A percentile compares a stretch with the other conserved stretches of the same genome.
phyloP scores from a whole-genome alignment of 2,797 vertebrate genomes.

The Eulemur mongoz region DNA sequence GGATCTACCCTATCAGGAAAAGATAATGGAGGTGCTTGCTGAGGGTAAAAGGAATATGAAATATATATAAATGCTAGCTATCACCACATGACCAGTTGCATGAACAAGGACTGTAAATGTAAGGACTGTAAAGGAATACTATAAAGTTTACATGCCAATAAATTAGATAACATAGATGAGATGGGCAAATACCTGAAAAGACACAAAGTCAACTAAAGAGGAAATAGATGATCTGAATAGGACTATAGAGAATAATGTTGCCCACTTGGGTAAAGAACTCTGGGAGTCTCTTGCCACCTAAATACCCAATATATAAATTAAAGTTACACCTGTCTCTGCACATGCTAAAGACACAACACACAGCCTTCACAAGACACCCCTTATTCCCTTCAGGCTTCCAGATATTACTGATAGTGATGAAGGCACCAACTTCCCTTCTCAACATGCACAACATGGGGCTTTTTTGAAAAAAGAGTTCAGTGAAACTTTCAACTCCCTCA shows the following conservation, averaged over 20 bases:
- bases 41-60: too few relatives aligned
- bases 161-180: too few relatives aligned
- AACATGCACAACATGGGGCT: neutral
- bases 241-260: neutral
- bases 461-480: neutral
- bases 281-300: neutral
- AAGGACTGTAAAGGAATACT: too few relatives aligned
- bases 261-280: neutral
- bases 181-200: neutral
- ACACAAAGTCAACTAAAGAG: neutral
- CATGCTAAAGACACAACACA: neutral
- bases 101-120: too few relatives aligned
- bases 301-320: neutral
- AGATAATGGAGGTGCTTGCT: too few relatives aligned
- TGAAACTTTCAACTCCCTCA: neutral
- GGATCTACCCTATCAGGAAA: too few relatives aligned
- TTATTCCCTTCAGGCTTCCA: neutral
- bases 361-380: neutral
- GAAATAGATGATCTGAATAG: neutral
- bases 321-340: neutral
- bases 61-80: too few relatives aligned
- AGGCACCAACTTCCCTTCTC: neutral
- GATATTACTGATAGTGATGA: neutral
- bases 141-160: too few relatives aligned
- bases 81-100: too few relatives aligned